A percentile compares a stretch with the other conserved stretches of the same genome.
Evolutionary conservation across 2,113 vertebrate species (phyloP).

Genomic region (Microcebus ravelobensis): DNA sequence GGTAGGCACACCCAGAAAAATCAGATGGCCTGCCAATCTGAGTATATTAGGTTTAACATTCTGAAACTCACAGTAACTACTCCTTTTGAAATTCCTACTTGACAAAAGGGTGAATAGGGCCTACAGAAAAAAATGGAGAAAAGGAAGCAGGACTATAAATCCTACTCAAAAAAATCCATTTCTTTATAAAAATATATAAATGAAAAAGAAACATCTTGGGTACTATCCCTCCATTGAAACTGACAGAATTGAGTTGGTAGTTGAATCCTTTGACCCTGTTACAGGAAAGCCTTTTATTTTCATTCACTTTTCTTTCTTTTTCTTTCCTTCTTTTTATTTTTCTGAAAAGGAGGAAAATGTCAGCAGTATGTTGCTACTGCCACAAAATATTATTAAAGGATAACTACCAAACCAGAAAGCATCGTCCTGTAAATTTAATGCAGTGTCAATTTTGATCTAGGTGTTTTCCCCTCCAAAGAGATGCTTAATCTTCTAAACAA

Average conservation of each 20-base stretch:
- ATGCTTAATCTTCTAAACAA: conserved; percentile 73
- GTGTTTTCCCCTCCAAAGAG: conserved; percentile 66
- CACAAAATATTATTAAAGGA: conserved; percentile 66
- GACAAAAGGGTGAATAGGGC: background rate
- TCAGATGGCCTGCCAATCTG: background rate
- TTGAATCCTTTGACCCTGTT: conserved; percentile 21
- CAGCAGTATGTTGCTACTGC: conserved; percentile 43
- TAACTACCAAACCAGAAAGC: conserved; percentile 68
- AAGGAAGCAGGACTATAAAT: background rate
- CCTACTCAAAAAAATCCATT: background rate
- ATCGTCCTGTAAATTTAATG: conserved; percentile 22
- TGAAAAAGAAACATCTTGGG: background rate
- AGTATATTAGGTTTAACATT: background rate
- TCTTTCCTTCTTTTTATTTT: background rate
- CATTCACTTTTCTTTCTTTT: conserved; percentile 10
- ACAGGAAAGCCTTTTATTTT: conserved; percentile 31
- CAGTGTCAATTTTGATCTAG: conserved; percentile 64
- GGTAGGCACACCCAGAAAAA: background rate
- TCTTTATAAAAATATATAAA: background rate
- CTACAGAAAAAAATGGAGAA: background rate
- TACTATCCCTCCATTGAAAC: background rate
- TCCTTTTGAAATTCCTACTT: background rate
- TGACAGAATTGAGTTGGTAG: background rate
- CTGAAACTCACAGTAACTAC: background rate
- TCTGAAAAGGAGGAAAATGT: conserved; percentile 42